A percentile compares a stretch with the other conserved stretches of the same genome.
phyloP scores from a whole-genome alignment of 2,888 invertebrate species.

The Aporophyla nigra region DNA sequence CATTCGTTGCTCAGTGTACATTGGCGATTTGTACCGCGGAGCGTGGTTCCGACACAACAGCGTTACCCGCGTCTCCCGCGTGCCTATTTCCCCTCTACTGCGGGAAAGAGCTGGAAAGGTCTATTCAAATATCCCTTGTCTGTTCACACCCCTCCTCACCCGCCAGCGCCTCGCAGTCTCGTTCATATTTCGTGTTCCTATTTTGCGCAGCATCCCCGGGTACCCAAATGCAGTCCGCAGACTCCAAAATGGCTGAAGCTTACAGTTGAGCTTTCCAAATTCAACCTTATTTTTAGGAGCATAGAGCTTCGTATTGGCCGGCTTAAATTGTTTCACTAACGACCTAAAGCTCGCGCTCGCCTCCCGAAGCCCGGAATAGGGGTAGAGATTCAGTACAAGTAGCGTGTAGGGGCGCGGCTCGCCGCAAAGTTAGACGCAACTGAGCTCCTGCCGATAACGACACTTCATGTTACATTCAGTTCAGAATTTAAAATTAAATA shows the following conservation, averaged over 20 bases:
- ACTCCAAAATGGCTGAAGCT: constrained; percentile 82
- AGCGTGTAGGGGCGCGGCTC: constrained; percentile 91
- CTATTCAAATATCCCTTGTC: constrained; percentile 90
- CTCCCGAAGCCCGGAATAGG: constrained; percentile 89
- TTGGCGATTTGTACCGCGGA: constrained; percentile 86
- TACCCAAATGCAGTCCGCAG: constrained; percentile 89
- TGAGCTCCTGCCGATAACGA: constrained; percentile 87
- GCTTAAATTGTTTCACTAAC: constrained; percentile 62
- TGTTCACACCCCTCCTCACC: constrained; percentile 88
- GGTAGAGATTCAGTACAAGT: constrained; percentile 91
- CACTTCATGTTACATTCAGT: constrained; percentile 80
- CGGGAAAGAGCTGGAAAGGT: constrained; percentile 86
- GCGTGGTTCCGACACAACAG: constrained; percentile 90
- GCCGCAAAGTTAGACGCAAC: constrained; percentile 91
- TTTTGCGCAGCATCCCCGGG: constrained; percentile 92
- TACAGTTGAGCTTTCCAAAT: constrained; percentile 57
- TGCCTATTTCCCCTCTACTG: constrained; percentile 71
- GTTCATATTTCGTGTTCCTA: constrained; percentile 91
- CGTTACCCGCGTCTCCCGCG: constrained; percentile 74
- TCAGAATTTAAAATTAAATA: constrained; percentile 75
- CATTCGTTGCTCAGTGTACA: constrained; percentile 87
- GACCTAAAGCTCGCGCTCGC: constrained; percentile 75
- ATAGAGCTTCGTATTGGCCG: constrained; percentile 68
- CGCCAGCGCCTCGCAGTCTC: constrained; percentile 91
- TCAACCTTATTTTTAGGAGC: constrained; percentile 51